phyloP scores from a whole-genome alignment of 2,797 vertebrate species.

The Xerus rutilus region DNA sequence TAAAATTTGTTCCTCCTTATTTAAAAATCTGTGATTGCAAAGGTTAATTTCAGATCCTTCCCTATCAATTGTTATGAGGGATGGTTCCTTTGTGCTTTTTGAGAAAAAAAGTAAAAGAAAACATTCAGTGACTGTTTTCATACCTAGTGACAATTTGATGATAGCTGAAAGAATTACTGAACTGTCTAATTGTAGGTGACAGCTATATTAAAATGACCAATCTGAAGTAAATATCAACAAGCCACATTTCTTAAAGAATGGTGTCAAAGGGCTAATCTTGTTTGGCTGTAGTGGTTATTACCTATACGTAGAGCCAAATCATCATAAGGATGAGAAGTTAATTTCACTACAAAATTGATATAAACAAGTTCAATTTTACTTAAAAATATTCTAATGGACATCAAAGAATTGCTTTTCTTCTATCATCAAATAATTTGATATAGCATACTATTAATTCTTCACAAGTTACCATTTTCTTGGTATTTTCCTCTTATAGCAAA shows the following conservation, averaged over 20 bases:
- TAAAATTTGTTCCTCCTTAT: neutral
- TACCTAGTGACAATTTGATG: neutral
- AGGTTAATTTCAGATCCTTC: neutral
- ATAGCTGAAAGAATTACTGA: neutral
- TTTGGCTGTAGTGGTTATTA: neutral
- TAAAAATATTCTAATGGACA: neutral
- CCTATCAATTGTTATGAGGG: neutral
- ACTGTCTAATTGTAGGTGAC: neutral
- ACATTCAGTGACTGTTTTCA: neutral
- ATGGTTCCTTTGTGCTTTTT: neutral
- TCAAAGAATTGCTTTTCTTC: neutral
- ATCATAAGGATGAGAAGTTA: neutral
- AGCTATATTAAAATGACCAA: neutral
- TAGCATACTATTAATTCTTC: neutral
- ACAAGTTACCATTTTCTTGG: neutral
- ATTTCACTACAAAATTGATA: neutral
- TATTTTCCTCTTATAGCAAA: neutral
- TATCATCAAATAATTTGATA: constrained; percentile 34
- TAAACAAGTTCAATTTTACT: neutral
- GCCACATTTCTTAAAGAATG: neutral
- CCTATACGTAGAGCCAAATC: neutral
- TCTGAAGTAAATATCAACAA: neutral
- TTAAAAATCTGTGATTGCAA: neutral
- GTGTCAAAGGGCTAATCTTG: neutral
- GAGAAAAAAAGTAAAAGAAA: neutral